Conservation (phyloP, 2,888 invertebrate genomes). For the Cantharis nigra region DNA sequence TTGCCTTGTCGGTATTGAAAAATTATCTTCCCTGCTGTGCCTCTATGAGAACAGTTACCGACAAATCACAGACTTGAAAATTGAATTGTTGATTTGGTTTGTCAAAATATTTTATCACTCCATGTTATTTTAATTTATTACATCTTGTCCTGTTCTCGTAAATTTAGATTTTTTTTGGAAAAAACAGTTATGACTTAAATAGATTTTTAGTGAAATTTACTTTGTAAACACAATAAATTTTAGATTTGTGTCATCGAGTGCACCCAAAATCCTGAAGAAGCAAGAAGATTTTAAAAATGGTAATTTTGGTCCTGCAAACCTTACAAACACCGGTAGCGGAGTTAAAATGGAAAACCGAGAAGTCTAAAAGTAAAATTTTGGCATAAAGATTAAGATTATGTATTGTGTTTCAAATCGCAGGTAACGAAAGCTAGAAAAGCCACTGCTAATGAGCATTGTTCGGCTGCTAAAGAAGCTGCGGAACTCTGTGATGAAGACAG, state of each 20-base stretch:
- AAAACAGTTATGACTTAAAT: too few relatives aligned
- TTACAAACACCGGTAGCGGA: not conserved
- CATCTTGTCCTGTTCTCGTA: too few relatives aligned
- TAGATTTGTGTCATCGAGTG: too few relatives aligned
- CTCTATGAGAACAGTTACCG: slow-evolving; percentile 13
- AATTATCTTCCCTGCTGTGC: slow-evolving; percentile 20
- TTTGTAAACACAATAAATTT: too few relatives aligned
- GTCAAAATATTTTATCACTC: slow-evolving; percentile 21
- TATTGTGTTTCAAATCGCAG: slow-evolving; percentile 38
- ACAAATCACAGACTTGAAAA: slow-evolving; percentile 13
- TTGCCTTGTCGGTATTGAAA: slow-evolving; percentile 23
- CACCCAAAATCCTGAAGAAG: too few relatives aligned
- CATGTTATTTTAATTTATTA: not conserved
- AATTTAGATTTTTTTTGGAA: too few relatives aligned
- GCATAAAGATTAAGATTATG: not conserved
- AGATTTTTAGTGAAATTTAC: too few relatives aligned
- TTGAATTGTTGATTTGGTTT: not conserved
- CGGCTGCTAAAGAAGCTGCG: slow-evolving; percentile 40
- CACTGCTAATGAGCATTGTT: slow-evolving; percentile 49
- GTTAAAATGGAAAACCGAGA: not conserved
- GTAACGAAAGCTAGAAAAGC: slow-evolving; percentile 45
- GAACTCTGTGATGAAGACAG: slow-evolving; percentile 31
- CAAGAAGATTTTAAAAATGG: too few relatives aligned
- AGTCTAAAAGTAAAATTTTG: not conserved
- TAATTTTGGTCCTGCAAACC: not conserved